phyloP scores from a whole-genome alignment of 2,113 vertebrate species.

The Pyrgilauda ruficollis region DNA sequence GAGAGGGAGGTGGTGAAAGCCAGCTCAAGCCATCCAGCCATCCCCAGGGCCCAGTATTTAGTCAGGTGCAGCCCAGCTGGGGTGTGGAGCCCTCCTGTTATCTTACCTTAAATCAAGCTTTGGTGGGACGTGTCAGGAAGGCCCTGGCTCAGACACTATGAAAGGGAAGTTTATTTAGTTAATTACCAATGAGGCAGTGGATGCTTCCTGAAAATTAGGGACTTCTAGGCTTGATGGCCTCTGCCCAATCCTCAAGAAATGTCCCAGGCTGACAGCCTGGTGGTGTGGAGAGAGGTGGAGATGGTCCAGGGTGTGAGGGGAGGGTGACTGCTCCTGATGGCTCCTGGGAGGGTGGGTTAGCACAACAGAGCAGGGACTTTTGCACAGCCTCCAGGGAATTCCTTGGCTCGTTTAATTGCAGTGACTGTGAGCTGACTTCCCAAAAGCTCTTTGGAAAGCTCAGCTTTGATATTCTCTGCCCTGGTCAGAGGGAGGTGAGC shows the following conservation, averaged over 20 bases:
- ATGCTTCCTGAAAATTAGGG: conserved; percentile 19
- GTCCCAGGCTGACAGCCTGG: background rate
- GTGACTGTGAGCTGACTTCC: background rate
- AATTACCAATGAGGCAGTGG: conserved; percentile 17
- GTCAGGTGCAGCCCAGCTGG: conserved; percentile 45
- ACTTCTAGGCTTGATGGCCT: background rate
- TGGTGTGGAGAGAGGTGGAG: background rate
- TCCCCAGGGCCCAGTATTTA: background rate
- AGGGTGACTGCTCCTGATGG: background rate
- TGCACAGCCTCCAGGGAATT: background rate
- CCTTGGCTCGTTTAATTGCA: background rate
- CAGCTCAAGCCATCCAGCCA: background rate
- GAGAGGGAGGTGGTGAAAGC: background rate
- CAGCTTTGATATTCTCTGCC: conserved; percentile 1
- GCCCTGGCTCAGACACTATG: background rate
- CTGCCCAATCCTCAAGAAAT: background rate
- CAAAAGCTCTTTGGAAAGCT: background rate
- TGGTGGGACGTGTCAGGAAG: background rate
- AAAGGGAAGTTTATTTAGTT: conserved; percentile 44
- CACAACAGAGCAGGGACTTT: background rate
- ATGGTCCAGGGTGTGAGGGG: accelerated
- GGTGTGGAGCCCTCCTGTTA: background rate
- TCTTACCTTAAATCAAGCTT: conserved; percentile 16
- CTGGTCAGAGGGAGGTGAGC: background rate
- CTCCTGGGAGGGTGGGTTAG: background rate